Conservation (phyloP, 2,797 vertebrate genomes). For the Argentina silus region DNA sequence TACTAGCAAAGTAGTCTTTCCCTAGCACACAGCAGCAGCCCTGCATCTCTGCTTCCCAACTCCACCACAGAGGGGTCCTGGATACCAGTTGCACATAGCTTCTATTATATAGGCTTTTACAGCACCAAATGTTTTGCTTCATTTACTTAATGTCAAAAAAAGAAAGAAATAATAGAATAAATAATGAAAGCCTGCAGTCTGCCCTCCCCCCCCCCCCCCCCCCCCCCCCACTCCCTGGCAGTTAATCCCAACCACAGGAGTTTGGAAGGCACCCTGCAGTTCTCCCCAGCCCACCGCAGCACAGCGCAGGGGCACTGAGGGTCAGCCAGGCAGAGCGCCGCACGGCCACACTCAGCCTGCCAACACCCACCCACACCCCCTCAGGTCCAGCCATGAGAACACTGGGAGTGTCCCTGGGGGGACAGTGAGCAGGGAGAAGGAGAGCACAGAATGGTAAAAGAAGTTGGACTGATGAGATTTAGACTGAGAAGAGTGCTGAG, state of each 20-base stretch:
- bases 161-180: constrained; percentile 63
- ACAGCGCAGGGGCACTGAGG: constrained; percentile 50
- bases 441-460: neutral
- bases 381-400: constrained; percentile 20
- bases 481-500: neutral
- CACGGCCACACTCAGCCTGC: constrained; percentile 34
- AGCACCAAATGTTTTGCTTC: constrained; percentile 63
- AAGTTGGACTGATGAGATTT: neutral
- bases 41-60: constrained; percentile 21
- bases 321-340: constrained; percentile 53
- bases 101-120: constrained; percentile 70
- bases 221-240: constrained; percentile 52
- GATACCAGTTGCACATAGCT: constrained; percentile 64
- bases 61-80: constrained; percentile 51
- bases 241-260: constrained; percentile 57
- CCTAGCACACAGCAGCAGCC: constrained; percentile 33
- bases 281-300: constrained; percentile 48
- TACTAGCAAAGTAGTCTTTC: constrained; percentile 71
- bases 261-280: constrained; percentile 59
- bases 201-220: constrained; percentile 4
- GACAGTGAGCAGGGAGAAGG: neutral
- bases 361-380: constrained; percentile 31
- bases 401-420: constrained; percentile 10
- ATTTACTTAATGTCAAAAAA: constrained; percentile 71
- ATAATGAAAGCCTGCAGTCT: constrained; percentile 59